Conservation (phyloP, 2,888 invertebrate species). For the Calliphora vomitoria region DNA sequence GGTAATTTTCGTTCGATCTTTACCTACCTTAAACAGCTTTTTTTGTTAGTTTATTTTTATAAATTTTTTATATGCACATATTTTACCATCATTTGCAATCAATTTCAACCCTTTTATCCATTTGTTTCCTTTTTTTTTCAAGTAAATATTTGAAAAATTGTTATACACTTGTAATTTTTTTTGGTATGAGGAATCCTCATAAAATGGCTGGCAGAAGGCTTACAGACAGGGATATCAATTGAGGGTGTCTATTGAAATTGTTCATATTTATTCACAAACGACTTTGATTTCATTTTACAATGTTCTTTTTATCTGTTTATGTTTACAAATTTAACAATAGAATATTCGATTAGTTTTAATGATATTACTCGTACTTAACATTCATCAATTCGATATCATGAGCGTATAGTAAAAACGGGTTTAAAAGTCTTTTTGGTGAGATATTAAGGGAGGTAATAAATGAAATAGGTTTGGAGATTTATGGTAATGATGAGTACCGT, state of each 20-base stretch:
- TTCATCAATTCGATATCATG: slow-evolving; percentile 74
- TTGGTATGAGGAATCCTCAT: slow-evolving; percentile 31
- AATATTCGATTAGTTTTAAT: slow-evolving; percentile 61
- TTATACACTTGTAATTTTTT: slow-evolving; percentile 78
- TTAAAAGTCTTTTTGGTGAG: slow-evolving; percentile 34
- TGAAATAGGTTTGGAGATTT: slow-evolving; percentile 34
- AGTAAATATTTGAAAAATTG: slow-evolving; percentile 80
- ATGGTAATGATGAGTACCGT: slow-evolving; percentile 30
- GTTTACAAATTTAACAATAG: slow-evolving; percentile 53
- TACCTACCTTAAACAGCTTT: background rate
- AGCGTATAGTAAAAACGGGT: slow-evolving; percentile 53
- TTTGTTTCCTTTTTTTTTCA: slow-evolving; percentile 55
- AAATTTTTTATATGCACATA: slow-evolving; percentile 53
- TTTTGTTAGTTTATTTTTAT: background rate
- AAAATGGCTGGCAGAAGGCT: slow-evolving; percentile 42
- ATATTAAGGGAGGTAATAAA: slow-evolving; percentile 21
- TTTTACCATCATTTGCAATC: slow-evolving; percentile 71
- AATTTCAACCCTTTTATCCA: slow-evolving; percentile 70
- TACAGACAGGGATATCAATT: slow-evolving; percentile 2
- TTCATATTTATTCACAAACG: slow-evolving; percentile 61
- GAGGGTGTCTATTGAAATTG: slow-evolving; percentile 40
- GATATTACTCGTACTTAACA: slow-evolving; percentile 62
- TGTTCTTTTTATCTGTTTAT: slow-evolving; percentile 40
- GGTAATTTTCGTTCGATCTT: background rate
- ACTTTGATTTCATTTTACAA: slow-evolving; percentile 62